Evolutionary conservation across 2,888 invertebrate genomes (phyloP).

Genomic region (Folsomia candida): DNA sequence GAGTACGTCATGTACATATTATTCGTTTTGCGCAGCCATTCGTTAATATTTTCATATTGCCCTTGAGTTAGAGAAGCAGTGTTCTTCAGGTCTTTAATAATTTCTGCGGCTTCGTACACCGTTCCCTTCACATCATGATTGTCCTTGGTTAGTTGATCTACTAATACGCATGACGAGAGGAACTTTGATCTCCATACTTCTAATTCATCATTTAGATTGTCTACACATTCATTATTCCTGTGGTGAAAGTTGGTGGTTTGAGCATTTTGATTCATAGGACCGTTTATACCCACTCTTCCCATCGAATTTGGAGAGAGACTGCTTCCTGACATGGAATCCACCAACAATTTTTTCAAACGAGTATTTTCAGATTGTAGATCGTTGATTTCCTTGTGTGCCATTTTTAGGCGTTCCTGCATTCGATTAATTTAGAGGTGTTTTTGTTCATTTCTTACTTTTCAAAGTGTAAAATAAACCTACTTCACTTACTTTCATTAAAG

Average conservation of each 20-base stretch:
- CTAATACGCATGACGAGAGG: slow-evolving; percentile 48
- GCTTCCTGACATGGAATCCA: slow-evolving; percentile 47
- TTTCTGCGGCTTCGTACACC: slow-evolving; percentile 37
- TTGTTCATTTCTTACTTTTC: too few relatives aligned
- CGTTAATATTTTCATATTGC: slow-evolving; percentile 43
- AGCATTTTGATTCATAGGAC: slow-evolving; percentile 12
- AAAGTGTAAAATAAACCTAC: slow-evolving; percentile 16
- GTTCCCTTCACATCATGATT: slow-evolving; percentile 40
- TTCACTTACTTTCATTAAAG: background rate
- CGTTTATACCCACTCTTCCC: background rate
- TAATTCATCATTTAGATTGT: slow-evolving; percentile 48
- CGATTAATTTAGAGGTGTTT: slow-evolving; percentile 39
- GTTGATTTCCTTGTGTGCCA: slow-evolving; percentile 46
- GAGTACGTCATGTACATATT: background rate
- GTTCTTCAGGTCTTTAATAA: slow-evolving; percentile 45
- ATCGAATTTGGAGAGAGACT: slow-evolving; percentile 2
- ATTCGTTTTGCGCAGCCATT: slow-evolving; percentile 38
- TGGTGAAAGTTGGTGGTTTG: slow-evolving; percentile 17
- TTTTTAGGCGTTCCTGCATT: slow-evolving; percentile 47
- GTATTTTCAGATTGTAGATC: slow-evolving; percentile 48
- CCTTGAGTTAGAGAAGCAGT: slow-evolving; percentile 35
- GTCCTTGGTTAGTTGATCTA: slow-evolving; percentile 47
- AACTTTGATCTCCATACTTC: slow-evolving; percentile 50
- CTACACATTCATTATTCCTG: slow-evolving; percentile 44
- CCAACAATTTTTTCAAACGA: slow-evolving; percentile 45